Percentiles rank a stretch among this genome's conserved stretches.
These are phyloP conservation scores for Sinosuthora webbiana DNA, from an alignment of 2,113 vertebrate genomes.

Conservation along the genomic window DNA sequence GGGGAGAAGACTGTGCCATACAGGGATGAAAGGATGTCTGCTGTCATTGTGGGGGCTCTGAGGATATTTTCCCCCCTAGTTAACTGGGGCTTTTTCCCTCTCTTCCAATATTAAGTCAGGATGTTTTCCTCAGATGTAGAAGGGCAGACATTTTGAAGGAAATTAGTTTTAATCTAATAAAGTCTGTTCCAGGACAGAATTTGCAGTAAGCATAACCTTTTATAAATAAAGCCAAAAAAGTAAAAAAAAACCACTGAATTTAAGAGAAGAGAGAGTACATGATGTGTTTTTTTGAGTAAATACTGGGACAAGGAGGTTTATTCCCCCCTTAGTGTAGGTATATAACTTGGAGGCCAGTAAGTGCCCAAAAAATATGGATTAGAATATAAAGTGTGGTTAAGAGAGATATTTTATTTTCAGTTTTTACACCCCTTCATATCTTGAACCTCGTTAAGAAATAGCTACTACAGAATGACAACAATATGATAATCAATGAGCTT, in stretches of 20 bases:
- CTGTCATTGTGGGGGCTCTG: background rate
- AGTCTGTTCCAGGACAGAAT: slow-evolving; percentile 52
- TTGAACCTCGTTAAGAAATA: background rate
- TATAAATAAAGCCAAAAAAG: slow-evolving; percentile 30
- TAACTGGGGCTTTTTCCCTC: background rate
- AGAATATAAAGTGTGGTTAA: background rate
- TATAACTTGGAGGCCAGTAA: background rate
- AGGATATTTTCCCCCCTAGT: background rate
- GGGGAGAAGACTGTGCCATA: rapidly evolving
- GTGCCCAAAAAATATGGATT: background rate
- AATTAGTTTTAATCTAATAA: slow-evolving; percentile 65
- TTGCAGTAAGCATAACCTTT: slow-evolving; percentile 37
- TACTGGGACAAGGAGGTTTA: background rate
- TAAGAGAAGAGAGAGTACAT: background rate
- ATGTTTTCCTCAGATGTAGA: slow-evolving; percentile 57
- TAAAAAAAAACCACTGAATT: background rate
- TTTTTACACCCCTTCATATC: background rate
- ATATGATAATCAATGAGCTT: background rate
- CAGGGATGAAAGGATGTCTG: background rate
- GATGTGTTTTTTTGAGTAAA: background rate
- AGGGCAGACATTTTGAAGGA: slow-evolving; percentile 48
- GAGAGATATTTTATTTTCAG: background rate
- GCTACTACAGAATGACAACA: background rate
- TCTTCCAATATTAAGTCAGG: slow-evolving; percentile 56
- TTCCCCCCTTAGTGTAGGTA: background rate